A percentile compares a stretch with the other conserved stretches of the same genome.
phyloP scores from a whole-genome alignment of 2,113 vertebrate species.

The Sander vitreus region DNA sequence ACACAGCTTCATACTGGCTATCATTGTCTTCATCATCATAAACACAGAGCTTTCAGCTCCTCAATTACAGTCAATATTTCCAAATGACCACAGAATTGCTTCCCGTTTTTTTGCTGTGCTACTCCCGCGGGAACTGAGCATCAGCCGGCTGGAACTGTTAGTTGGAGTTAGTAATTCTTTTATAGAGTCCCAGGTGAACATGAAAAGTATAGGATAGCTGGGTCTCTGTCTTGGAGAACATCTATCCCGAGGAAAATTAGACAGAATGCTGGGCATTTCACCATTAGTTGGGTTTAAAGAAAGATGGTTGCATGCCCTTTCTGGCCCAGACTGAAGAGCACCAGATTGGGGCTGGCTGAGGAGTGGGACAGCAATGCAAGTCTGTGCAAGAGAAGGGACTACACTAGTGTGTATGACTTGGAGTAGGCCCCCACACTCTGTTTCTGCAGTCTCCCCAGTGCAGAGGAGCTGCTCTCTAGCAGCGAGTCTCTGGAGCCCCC shows the following conservation, averaged over 20 bases:
- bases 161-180: slow-evolving; percentile 79
- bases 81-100: slow-evolving; percentile 68
- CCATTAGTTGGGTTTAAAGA: slow-evolving; percentile 66
- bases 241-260: slow-evolving; percentile 56
- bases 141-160: slow-evolving; percentile 79
- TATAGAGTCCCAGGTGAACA: slow-evolving; percentile 71
- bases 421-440: slow-evolving; percentile 94
- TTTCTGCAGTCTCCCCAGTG: slow-evolving; percentile 94
- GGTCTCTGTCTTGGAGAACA: slow-evolving; percentile 67
- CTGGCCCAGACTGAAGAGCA: slow-evolving; percentile 56
- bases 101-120: slow-evolving; percentile 51
- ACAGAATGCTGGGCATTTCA: slow-evolving; percentile 64
- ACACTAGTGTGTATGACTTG: slow-evolving; percentile 99
- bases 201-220: slow-evolving; percentile 73
- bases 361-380: slow-evolving; percentile 60
- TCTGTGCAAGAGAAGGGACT: slow-evolving; percentile 75
- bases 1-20: slow-evolving; percentile 77
- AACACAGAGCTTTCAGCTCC: slow-evolving; percentile 65
- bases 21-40: slow-evolving; percentile 66
- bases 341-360: slow-evolving; percentile 61
- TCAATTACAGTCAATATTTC: slow-evolving; percentile 66
- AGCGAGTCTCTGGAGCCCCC: slow-evolving; percentile 98
- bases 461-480: slow-evolving; percentile 95
- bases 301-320: slow-evolving; percentile 64
- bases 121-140: slow-evolving; percentile 58